Conservation (phyloP, 64 coral and sea anemone genomes). For the Montipora efflorescens region DNA sequence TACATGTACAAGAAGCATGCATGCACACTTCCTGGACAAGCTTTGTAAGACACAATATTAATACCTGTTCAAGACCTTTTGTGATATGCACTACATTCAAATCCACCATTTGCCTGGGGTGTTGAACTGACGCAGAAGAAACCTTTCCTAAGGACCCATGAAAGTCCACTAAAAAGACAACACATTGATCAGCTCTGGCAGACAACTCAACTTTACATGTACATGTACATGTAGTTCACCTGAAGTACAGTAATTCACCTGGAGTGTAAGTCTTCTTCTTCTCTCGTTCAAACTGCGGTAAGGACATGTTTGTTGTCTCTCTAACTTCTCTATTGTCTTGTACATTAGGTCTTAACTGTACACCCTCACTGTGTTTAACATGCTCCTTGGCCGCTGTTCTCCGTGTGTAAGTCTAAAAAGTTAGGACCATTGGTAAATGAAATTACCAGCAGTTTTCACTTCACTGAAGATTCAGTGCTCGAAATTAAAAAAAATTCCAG, state of each 20-base stretch:
- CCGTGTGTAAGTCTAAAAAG: conserved; percentile 74
- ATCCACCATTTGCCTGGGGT: conserved; percentile 88
- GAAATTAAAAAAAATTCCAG: too few species aligned
- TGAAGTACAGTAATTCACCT: conserved; percentile 43
- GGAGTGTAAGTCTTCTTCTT: conserved; percentile 85
- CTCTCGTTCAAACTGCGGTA: conserved; percentile 89
- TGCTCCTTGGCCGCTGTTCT: conserved; percentile 84
- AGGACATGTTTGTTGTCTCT: conserved; percentile 74
- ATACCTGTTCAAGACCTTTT: conserved; percentile 87
- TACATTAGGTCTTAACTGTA: conserved; percentile 45
- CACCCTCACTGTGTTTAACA: conserved; percentile 70
- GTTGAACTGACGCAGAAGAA: conserved; percentile 79
- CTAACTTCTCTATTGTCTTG: conserved; percentile 41
- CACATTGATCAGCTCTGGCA: too few species aligned
- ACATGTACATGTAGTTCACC: neutral
- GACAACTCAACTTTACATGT: neutral
- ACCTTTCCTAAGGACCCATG: conserved; percentile 84
- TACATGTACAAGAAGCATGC: too few species aligned
- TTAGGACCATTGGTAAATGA: too few species aligned
- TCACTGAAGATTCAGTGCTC: too few species aligned
- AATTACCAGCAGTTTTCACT: too few species aligned
- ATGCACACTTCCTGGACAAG: too few species aligned
- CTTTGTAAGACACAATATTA: too few species aligned
- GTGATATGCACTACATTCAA: conserved; percentile 37
- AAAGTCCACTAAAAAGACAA: conserved; percentile 67